phyloP scores from a whole-genome alignment of 2,113 vertebrate species.

The Phoxinus phoxinus region DNA sequence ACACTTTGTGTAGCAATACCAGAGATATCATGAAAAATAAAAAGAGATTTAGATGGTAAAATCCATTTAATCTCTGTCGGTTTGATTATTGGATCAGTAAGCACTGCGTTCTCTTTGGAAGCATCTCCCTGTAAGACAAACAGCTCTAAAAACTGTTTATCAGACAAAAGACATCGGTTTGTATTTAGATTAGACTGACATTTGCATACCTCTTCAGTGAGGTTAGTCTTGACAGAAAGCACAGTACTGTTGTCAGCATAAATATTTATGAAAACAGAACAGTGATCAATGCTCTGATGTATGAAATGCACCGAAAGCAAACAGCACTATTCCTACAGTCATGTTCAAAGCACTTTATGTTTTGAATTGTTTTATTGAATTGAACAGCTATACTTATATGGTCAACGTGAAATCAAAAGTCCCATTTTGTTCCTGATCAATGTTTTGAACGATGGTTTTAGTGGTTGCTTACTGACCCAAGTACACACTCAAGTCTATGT shows the following conservation, averaged over 20 bases:
- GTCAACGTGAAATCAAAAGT: not conserved
- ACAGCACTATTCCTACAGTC: not conserved
- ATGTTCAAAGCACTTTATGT: not conserved
- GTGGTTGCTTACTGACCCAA: not conserved
- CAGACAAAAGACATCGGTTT: slow-evolving; percentile 18
- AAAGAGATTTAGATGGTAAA: too few species aligned
- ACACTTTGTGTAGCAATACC: not conserved
- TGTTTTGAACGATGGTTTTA: not conserved
- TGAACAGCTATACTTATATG: not conserved
- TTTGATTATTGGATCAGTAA: not conserved
- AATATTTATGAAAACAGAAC: slow-evolving; percentile 28
- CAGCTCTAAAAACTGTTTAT: slow-evolving; percentile 3
- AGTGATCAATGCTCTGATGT: not conserved
- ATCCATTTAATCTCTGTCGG: not conserved
- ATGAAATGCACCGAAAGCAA: not conserved
- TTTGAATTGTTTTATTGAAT: not conserved
- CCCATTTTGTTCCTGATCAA: not conserved
- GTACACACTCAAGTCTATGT: not conserved
- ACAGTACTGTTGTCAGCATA: not conserved
- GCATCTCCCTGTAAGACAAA: slow-evolving; percentile 5
- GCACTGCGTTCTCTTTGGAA: not conserved
- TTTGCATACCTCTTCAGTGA: slow-evolving; percentile 20
- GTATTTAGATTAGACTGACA: slow-evolving; percentile 31
- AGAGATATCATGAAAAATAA: not conserved
- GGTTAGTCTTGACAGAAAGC: not conserved